Conservation (phyloP, 2,888 invertebrate genomes). For the Acronicta alni region DNA sequence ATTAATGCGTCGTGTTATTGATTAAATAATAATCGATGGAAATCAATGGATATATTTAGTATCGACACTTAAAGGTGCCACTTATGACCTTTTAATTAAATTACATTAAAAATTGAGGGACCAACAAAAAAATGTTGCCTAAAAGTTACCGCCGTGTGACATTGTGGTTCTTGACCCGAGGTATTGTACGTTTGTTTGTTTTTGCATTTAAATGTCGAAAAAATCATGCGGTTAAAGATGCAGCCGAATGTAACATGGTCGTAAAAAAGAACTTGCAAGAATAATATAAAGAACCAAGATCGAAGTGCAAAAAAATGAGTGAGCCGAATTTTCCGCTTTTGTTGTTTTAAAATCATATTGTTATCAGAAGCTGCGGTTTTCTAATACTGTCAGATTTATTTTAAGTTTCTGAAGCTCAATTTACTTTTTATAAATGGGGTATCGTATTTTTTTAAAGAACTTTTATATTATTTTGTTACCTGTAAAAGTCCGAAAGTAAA, state of each 20-base stretch:
- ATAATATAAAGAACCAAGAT: constrained; percentile 24
- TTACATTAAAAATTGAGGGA: constrained; percentile 12
- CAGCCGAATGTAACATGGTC: not conserved
- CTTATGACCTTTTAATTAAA: constrained; percentile 45
- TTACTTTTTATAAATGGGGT: too few relatives aligned
- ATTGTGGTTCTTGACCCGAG: constrained; percentile 53
- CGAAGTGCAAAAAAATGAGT: not conserved
- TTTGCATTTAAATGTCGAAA: constrained; percentile 30
- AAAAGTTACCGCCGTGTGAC: constrained; percentile 39
- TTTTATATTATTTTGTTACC: too few relatives aligned
- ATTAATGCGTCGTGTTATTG: not conserved
- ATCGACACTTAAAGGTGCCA: constrained; percentile 51
- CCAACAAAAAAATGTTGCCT: constrained; percentile 32
- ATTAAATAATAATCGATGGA: too few relatives aligned
- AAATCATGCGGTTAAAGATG: constrained; percentile 25
- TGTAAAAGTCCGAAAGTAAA: too few relatives aligned
- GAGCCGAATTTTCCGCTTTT: constrained; percentile 1
- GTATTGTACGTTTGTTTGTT: constrained; percentile 36
- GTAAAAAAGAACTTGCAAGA: constrained; percentile 14
- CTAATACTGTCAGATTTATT: not conserved
- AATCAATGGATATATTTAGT: not conserved
- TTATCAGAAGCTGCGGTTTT: too few relatives aligned
- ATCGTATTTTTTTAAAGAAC: too few relatives aligned
- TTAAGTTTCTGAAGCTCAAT: not conserved
- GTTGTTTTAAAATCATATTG: not conserved